Base-by-base conservation (phyloP, 2,888 invertebrate species). In the Dasysyrphus tricinctus region DNA sequence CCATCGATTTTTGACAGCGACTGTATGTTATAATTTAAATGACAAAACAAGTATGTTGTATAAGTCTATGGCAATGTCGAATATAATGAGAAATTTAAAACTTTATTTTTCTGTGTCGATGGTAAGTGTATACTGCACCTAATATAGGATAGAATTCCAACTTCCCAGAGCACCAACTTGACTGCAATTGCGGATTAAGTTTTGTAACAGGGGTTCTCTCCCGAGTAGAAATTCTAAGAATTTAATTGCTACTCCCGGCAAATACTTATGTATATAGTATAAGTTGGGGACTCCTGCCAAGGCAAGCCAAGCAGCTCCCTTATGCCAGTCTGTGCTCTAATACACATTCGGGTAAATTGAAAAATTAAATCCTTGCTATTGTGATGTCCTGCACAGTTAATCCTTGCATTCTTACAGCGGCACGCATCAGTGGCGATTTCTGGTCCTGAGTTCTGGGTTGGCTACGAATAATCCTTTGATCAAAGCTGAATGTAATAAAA, bases 161-260 rank as follows among this genome's bases (percentile, higher is more conserved):
- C 49, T 34, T 32, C 47, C 47, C 14, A 67, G 3, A 24, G 12
- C 14, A 32, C 34, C 59, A 61, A 39, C 59, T 39, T 61, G 61
- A 61, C 61, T 61, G 42, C 42, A 7, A 61, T 42, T 11, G 49
- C 56, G 85, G 80, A 85, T 80, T 80, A 85, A 85, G 69, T 85
- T 81, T 81, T 81, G 74, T 69, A 81, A 81, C 61, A 63, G 12
- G 12, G 19, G 19, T 19, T 56, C 69, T 19, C 47, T 78, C 37
- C n/a, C 42, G 74, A 69, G 69, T 49, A 74, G 75, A 82, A 79
- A 78, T 82, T 82, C 82, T 86, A 67, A 75, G 65, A 82, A 82
- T 82, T 82, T 86, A 82, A 86, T 86, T 86, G 78, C 86, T 79
- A 82, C 86, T 86, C 75, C 74, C 74, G 70, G 56, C 39, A 70